phyloP scores from a whole-genome alignment of 2,113 vertebrate species.

The Toxotes jaculatrix region DNA sequence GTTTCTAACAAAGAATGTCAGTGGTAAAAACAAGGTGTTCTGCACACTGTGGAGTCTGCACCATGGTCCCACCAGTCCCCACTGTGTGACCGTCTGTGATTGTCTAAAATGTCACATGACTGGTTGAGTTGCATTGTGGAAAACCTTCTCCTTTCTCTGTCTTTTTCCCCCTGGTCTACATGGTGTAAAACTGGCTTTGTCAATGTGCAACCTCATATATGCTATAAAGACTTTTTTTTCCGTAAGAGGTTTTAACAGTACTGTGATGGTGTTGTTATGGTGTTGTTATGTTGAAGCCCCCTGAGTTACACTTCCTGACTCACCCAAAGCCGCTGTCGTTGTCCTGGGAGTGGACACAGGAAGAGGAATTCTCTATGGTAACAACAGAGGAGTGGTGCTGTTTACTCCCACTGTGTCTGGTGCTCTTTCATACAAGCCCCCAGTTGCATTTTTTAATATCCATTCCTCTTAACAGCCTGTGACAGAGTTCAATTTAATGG shows the following conservation, averaged over 20 bases:
- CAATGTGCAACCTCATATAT: not conserved
- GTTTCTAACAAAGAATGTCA: not conserved
- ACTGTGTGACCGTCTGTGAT: slow-evolving; percentile 15
- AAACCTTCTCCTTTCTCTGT: not conserved
- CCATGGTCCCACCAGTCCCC: not conserved
- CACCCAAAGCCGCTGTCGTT: slow-evolving; percentile 76
- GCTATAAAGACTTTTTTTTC: too few species aligned
- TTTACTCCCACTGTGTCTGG: slow-evolving; percentile 62
- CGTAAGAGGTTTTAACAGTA: not conserved
- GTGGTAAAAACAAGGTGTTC: not conserved
- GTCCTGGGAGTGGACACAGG: slow-evolving; percentile 82
- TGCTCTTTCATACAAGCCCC: slow-evolving; percentile 33
- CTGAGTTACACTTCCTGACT: slow-evolving; percentile 78
- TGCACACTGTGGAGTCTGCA: not conserved
- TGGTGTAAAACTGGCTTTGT: not conserved
- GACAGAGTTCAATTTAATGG: not conserved
- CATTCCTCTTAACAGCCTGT: slow-evolving; percentile 28
- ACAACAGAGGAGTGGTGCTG: slow-evolving; percentile 73
- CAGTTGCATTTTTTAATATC: slow-evolving; percentile 30
- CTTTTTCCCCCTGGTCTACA: not conserved
- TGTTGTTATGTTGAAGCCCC: slow-evolving; percentile 60
- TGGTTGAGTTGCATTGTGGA: slow-evolving; percentile 44
- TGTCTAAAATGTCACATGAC: slow-evolving; percentile 51
- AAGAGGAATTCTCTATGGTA: slow-evolving; percentile 76
- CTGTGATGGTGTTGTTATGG: slow-evolving; percentile 34